Conservation (phyloP, 1,140 invertebrate genomes). For the Fopius arisanus region DNA sequence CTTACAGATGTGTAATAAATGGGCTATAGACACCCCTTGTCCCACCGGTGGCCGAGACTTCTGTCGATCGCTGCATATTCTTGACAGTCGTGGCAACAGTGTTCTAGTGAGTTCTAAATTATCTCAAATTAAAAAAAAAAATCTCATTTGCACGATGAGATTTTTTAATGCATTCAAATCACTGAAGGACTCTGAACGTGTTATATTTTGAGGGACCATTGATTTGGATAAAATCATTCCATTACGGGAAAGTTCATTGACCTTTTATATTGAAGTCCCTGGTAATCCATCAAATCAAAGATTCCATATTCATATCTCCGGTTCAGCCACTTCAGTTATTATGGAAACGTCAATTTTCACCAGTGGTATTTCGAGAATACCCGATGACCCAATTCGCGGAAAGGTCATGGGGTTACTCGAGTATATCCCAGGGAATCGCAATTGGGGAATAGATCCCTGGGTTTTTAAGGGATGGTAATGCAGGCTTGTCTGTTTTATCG, state of each 20-base stretch:
- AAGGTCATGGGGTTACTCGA: background rate
- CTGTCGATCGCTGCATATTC: constrained; percentile 72
- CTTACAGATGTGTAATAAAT: constrained; percentile 70
- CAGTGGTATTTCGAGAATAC: background rate
- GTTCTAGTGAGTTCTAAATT: constrained; percentile 61
- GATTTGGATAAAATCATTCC: too few relatives aligned
- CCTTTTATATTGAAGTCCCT: background rate
- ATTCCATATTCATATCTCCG: background rate
- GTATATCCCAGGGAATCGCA: background rate
- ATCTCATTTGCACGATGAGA: too few relatives aligned
- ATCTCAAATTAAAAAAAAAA: background rate
- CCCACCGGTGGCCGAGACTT: constrained; percentile 70
- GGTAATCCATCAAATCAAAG: too few relatives aligned
- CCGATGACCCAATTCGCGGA: background rate
- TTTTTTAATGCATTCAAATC: too few relatives aligned
- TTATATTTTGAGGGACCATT: too few relatives aligned
- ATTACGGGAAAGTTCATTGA: background rate
- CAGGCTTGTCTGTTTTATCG: constrained; percentile 14
- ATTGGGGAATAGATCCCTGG: background rate
- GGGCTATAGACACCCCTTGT: constrained; percentile 72
- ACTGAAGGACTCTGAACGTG: too few relatives aligned
- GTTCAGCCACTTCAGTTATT: background rate
- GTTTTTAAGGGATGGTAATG: background rate
- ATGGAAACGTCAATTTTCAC: constrained; percentile 7
- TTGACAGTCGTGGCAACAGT: constrained; percentile 71